These are phyloP conservation scores for Psittacula cyanocephala DNA, from an alignment of 2,113 vertebrate genomes.

Conservation along the genomic window DNA sequence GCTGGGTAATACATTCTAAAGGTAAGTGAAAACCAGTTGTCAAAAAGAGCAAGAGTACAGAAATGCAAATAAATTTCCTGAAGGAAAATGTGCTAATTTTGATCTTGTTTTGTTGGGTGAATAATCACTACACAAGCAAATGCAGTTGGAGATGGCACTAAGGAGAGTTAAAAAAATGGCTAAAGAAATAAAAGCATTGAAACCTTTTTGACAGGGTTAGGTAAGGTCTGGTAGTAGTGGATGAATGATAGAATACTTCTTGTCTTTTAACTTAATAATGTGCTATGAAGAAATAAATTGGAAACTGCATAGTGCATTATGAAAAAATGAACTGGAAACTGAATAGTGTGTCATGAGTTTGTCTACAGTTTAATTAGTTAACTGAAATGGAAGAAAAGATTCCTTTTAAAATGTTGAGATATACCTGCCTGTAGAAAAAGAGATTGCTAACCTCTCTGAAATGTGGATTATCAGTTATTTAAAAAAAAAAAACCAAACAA, in stretches of 20 bases:
- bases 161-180: not conserved
- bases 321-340: not conserved
- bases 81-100: not conserved
- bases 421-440: not conserved
- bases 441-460: not conserved
- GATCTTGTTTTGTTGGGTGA: not conserved
- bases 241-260: not conserved
- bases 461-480: not conserved
- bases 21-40: not conserved
- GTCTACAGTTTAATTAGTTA: not conserved
- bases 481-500: not conserved
- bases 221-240: not conserved
- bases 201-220: not conserved
- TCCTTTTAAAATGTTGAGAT: not conserved
- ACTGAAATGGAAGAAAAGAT: not conserved
- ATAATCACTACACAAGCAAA: not conserved
- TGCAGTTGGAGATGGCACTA: not conserved
- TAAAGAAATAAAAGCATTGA: not conserved
- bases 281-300: not conserved
- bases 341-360: not conserved
- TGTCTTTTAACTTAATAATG: not conserved
- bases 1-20: not conserved
- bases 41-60: not conserved
- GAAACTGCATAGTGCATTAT: not conserved
- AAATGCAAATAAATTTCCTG: not conserved